phyloP scores from a whole-genome alignment of 2,113 vertebrate species.

The Lepisosteus osseus region DNA sequence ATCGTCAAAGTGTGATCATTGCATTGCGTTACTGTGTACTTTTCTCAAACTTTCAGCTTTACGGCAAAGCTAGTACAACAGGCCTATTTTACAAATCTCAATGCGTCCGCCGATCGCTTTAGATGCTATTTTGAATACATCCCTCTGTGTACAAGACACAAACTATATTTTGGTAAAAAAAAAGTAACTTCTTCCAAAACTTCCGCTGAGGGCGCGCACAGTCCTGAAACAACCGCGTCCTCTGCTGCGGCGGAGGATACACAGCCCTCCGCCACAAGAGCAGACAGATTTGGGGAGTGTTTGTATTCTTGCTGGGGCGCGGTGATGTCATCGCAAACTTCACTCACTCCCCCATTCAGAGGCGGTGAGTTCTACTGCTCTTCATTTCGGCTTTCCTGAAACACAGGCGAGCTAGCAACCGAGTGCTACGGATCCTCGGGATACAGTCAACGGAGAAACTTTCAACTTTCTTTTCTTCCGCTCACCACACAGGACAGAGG shows the following conservation, averaged over 20 bases:
- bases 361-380: slow-evolving; percentile 15
- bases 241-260: not conserved
- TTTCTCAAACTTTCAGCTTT: no score
- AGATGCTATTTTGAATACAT: no score
- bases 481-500: not conserved
- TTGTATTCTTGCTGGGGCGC: not conserved
- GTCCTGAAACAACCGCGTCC: not conserved
- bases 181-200: no score
- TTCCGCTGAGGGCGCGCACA: no score
- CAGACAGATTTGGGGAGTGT: not conserved
- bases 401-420: not conserved
- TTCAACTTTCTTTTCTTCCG: not conserved
- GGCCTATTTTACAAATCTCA: no score
- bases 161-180: no score
- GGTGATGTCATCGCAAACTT: slow-evolving; percentile 12
- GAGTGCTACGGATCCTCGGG: not conserved
- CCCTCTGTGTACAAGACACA: no score
- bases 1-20: no score
- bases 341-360: slow-evolving; percentile 6
- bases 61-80: no score
- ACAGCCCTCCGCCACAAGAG: not conserved
- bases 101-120: no score
- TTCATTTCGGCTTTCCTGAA: not conserved
- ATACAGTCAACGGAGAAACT: slow-evolving; percentile 4
- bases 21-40: no score